These are phyloP conservation scores for Prinia subflava DNA, from an alignment of 2,113 vertebrate genomes.

Conservation along the genomic window DNA sequence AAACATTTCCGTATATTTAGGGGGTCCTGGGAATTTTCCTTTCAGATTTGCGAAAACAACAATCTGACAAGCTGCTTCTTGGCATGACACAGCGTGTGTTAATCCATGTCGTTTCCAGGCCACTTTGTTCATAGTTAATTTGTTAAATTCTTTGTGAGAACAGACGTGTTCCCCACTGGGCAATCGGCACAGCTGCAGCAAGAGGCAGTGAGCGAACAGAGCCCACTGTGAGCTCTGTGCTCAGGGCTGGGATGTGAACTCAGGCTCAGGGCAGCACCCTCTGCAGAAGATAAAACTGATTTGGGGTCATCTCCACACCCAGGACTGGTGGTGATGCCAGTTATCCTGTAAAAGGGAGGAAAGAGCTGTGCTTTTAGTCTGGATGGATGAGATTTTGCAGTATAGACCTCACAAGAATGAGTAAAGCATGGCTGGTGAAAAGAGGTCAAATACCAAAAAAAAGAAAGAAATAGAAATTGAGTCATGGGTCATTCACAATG, in stretches of 20 bases:
- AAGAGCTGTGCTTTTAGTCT: neutral
- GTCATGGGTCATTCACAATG: neutral
- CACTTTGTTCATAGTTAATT: slow-evolving; percentile 74
- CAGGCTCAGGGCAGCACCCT: neutral
- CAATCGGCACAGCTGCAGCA: slow-evolving; percentile 46
- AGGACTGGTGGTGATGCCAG: neutral
- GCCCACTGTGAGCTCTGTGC: slow-evolving; percentile 35
- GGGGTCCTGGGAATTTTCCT: slow-evolving; percentile 65
- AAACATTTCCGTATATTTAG: slow-evolving; percentile 40
- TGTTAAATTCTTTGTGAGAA: slow-evolving; percentile 70
- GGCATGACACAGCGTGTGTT: slow-evolving; percentile 65
- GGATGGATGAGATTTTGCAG: neutral
- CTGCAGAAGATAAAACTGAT: neutral
- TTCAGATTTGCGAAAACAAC: slow-evolving; percentile 66
- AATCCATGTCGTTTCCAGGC: slow-evolving; percentile 44
- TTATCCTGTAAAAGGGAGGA: neutral
- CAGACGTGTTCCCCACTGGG: slow-evolving; percentile 61
- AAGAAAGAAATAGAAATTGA: rapidly evolving
- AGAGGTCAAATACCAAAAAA: neutral
- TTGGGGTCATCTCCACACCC: neutral
- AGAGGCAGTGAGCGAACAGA: slow-evolving; percentile 47
- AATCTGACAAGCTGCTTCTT: slow-evolving; percentile 58
- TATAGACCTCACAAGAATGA: neutral
- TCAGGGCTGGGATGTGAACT: neutral
- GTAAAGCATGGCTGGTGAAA: neutral